These are phyloP conservation scores for Macrocentrus cingulum DNA, from an alignment of 1,140 invertebrate species.

Conservation along the genomic window DNA sequence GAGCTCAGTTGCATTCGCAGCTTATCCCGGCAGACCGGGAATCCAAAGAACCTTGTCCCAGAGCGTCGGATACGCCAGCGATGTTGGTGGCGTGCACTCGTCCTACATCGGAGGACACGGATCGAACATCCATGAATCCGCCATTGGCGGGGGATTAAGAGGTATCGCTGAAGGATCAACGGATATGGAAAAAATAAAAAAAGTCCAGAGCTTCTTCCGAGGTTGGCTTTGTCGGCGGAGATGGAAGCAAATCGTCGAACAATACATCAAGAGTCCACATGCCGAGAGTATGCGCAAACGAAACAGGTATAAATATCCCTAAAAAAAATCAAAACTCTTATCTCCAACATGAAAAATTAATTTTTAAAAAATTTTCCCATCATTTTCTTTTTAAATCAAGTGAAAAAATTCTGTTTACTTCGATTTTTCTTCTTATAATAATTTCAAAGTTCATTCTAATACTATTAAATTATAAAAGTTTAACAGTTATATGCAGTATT, in stretches of 20 bases:
- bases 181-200: slow-evolving; percentile 87
- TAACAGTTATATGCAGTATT: no score
- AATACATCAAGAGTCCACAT: slow-evolving; percentile 93
- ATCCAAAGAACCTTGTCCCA: slow-evolving; percentile 38
- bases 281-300: slow-evolving; percentile 92
- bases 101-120: slow-evolving; percentile 21
- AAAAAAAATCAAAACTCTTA: no score
- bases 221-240: slow-evolving; percentile 91
- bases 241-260: slow-evolving; percentile 95
- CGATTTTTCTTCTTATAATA: no score
- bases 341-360: no score
- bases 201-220: slow-evolving; percentile 92
- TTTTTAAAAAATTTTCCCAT: no score
- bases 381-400: no score
- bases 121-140: slow-evolving; percentile 34
- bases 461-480: no score
- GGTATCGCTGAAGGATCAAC: slow-evolving; percentile 62
- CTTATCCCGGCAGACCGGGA: slow-evolving; percentile 2
- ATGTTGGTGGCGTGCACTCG: slow-evolving; percentile 25
- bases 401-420: no score
- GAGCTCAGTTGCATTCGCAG: slow-evolving; percentile 36
- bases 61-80: slow-evolving; percentile 25
- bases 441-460: no score
- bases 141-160: slow-evolving; percentile 33
- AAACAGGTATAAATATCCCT: slow-evolving; percentile 71